Percentiles rank a stretch among this genome's conserved stretches.
phyloP scores from a whole-genome alignment of 2,888 invertebrate species.

The Drosophila merina region DNA sequence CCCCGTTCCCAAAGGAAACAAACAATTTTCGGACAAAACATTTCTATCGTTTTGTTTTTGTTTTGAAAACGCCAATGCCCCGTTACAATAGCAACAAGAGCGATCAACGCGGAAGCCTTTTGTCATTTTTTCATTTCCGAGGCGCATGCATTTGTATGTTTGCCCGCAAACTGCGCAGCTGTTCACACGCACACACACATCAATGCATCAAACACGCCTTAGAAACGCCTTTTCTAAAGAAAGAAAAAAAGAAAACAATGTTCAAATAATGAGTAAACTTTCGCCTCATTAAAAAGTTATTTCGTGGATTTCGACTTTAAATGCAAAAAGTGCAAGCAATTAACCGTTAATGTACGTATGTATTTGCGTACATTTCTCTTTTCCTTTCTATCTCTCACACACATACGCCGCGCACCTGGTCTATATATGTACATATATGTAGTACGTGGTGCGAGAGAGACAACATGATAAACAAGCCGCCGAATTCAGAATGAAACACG shows the following conservation, averaged over 20 bases:
- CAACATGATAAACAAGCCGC: constrained; percentile 46
- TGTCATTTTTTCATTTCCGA: constrained; percentile 10
- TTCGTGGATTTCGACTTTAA: constrained; percentile 7
- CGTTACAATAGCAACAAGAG: background rate
- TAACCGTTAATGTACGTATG: constrained; percentile 21
- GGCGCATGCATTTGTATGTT: constrained; percentile 10
- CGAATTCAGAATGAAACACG: constrained; percentile 35
- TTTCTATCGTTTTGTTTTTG: constrained; percentile 21
- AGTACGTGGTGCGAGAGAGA: constrained; percentile 60
- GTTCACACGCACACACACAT: constrained; percentile 9
- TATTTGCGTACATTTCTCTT: constrained; percentile 12
- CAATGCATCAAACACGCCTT: constrained; percentile 2
- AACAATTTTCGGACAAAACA: constrained; percentile 4
- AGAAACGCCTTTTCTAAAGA: constrained; percentile 2
- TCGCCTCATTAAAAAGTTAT: constrained; percentile 15
- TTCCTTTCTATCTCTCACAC: background rate
- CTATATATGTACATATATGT: constrained; percentile 23
- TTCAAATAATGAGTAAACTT: constrained; percentile 4
- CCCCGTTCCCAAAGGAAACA: background rate
- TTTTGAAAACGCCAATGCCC: constrained; percentile 1
- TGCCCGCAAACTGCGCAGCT: constrained; percentile 49
- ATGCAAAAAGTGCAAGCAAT: constrained; percentile 20
- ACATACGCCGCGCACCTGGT: background rate
- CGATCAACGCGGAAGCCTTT: constrained; percentile 4
- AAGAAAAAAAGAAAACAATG: background rate